Conservation (phyloP, 2,888 invertebrate species). For the Yponomeuta evonymella region DNA sequence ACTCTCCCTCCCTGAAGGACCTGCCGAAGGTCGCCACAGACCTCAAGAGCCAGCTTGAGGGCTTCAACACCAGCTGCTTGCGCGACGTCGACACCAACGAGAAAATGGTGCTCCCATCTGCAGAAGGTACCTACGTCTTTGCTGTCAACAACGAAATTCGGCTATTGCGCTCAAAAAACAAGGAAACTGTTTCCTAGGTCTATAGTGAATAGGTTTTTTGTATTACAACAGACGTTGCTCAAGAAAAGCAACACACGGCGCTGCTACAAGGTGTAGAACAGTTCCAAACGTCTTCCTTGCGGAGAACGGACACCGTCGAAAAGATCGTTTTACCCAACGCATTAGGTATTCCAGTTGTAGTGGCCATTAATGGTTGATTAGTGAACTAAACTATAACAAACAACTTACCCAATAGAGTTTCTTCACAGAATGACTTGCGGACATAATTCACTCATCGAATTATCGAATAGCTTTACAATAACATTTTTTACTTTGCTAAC, state of each 20-base stretch:
- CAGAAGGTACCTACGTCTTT: slow-evolving; percentile 82
- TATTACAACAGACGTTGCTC: slow-evolving; percentile 78
- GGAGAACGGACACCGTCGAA: slow-evolving; percentile 87
- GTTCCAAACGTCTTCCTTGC: slow-evolving; percentile 85
- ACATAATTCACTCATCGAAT: neutral
- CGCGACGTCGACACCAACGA: slow-evolving; percentile 93
- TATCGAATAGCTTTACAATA: neutral
- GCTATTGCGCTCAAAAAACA: neutral
- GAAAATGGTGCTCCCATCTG: slow-evolving; percentile 94
- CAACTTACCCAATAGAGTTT: neutral
- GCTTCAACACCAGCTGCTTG: slow-evolving; percentile 91
- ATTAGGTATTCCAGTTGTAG: slow-evolving; percentile 78
- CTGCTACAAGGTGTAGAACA: slow-evolving; percentile 85
- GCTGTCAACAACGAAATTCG: neutral
- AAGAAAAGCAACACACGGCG: slow-evolving; percentile 85
- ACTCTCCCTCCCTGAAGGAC: slow-evolving; percentile 88
- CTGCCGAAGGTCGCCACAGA: slow-evolving; percentile 92
- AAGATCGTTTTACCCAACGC: slow-evolving; percentile 90
- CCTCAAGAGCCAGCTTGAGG: slow-evolving; percentile 93
- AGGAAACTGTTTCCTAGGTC: neutral
- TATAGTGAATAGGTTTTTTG: slow-evolving; percentile 39
- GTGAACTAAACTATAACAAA: neutral
- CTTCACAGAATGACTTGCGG: neutral
- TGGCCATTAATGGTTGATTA: neutral
- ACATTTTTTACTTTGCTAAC: neutral